phyloP scores from a whole-genome alignment of 2,113 vertebrate species.

The Hemiscyllium ocellatum region DNA sequence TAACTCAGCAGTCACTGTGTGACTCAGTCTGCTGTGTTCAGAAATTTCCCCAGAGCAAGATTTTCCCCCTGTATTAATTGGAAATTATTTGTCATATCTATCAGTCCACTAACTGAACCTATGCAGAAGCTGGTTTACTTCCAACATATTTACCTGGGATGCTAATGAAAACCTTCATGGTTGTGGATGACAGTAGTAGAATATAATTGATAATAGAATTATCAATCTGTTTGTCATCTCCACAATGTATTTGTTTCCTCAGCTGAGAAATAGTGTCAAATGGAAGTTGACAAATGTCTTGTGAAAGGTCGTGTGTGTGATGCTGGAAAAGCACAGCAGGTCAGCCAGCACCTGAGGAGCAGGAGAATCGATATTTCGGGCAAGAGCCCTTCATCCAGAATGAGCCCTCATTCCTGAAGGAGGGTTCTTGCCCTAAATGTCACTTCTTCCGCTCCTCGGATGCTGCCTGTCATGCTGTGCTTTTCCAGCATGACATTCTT shows the following conservation, averaged over 20 bases:
- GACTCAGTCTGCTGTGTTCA: not conserved
- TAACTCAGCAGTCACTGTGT: conserved; percentile 10
- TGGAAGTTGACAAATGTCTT: not conserved
- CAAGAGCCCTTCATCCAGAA: too few species aligned
- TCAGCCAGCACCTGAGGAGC: too few species aligned
- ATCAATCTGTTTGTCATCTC: not conserved
- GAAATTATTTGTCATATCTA: not conserved
- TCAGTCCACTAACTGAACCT: not conserved
- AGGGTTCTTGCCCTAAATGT: too few species aligned
- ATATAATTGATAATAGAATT: not conserved
- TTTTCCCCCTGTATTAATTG: conserved; percentile 19
- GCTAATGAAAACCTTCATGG: not conserved
- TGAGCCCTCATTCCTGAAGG: too few species aligned
- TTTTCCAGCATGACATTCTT: too few species aligned
- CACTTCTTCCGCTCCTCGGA: too few species aligned
- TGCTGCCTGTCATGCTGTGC: too few species aligned
- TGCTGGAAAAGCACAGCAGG: too few species aligned
- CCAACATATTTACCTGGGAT: not conserved
- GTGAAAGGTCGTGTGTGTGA: not conserved
- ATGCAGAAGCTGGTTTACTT: not conserved
- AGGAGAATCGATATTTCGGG: too few species aligned
- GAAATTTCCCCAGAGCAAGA: not conserved
- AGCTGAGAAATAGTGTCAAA: not conserved
- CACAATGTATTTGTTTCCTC: not conserved
- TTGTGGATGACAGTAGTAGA: not conserved